A percentile compares a stretch with the other conserved stretches of the same genome.
Conservation (phyloP, 1,140 invertebrate species). For the Macrosteles quadrilineatus region DNA sequence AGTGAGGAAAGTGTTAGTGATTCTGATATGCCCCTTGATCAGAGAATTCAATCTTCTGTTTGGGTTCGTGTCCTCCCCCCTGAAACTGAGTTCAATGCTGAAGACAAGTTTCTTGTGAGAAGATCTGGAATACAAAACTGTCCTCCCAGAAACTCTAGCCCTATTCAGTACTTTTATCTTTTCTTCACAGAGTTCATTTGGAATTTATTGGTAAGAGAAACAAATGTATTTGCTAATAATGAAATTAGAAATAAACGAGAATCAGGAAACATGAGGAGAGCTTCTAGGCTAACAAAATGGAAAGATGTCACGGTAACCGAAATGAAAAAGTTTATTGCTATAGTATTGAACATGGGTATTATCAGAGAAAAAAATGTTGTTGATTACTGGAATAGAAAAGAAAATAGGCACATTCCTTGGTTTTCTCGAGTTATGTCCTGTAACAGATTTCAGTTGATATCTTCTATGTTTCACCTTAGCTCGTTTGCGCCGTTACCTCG, state of each 20-base stretch:
- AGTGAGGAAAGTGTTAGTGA: too few species aligned
- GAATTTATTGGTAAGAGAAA: not conserved
- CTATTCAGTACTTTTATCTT: not conserved
- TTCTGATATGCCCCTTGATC: too few species aligned
- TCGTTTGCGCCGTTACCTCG: too few species aligned
- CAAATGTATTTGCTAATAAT: not conserved
- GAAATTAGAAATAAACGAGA: not conserved
- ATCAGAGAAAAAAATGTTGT: too few species aligned
- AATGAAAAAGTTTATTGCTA: too few species aligned
- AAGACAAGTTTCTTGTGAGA: not conserved
- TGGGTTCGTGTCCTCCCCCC: not conserved
- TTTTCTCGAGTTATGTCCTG: too few species aligned
- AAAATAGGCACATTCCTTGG: too few species aligned
- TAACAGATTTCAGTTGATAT: not conserved
- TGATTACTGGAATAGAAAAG: too few species aligned
- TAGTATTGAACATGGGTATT: too few species aligned
- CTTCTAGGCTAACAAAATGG: too few species aligned
- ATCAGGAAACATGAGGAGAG: not conserved
- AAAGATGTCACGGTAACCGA: too few species aligned
- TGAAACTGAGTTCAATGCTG: not conserved
- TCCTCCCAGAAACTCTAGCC: not conserved
- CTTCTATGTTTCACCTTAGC: conserved; percentile 2
- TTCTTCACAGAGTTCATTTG: conserved; percentile 3
- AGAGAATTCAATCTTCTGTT: too few species aligned
- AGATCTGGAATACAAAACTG: not conserved